Conservation (phyloP, 2,888 invertebrate genomes). For the Aporophyla nigra region DNA sequence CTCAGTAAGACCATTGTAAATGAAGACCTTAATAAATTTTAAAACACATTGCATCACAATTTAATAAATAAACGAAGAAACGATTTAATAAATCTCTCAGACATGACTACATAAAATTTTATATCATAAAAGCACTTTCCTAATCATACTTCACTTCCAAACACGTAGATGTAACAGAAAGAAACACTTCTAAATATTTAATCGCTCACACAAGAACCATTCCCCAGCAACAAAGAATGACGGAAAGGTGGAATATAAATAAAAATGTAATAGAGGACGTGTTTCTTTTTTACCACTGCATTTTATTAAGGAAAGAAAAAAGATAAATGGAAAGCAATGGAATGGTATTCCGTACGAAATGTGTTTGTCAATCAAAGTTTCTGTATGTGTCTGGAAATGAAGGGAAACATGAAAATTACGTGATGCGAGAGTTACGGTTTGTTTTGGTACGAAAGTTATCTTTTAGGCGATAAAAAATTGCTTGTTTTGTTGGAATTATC, state of each 20-base stretch:
- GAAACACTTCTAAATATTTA: conserved; percentile 36
- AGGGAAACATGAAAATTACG: conserved; percentile 17
- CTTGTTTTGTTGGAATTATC: background rate
- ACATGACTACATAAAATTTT: background rate
- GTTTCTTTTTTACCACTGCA: conserved; percentile 65
- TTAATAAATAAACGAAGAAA: too few relatives aligned
- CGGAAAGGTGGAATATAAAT: conserved; percentile 49
- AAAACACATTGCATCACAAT: background rate
- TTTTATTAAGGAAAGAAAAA: conserved; percentile 65
- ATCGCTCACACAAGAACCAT: conserved; percentile 29
- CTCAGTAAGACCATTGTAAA: background rate
- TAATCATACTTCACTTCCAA: background rate
- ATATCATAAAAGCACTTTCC: background rate
- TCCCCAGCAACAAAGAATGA: conserved; percentile 24
- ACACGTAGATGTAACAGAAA: background rate
- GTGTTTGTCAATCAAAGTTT: conserved; percentile 68
- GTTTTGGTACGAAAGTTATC: conserved; percentile 14
- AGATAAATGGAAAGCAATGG: conserved; percentile 64
- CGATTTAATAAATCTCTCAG: too few relatives aligned
- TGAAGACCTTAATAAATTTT: background rate
- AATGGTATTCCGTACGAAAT: conserved; percentile 56
- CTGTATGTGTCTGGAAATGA: conserved; percentile 31
- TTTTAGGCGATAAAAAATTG: conserved; percentile 3
- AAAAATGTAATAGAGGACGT: conserved; percentile 53
- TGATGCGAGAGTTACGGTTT: conserved; percentile 6